Evolutionary conservation across 2,888 invertebrate genomes (phyloP), one percentile per base, ranked within the genome.

Genomic region (Synanthedon tipuliformis): DNA sequence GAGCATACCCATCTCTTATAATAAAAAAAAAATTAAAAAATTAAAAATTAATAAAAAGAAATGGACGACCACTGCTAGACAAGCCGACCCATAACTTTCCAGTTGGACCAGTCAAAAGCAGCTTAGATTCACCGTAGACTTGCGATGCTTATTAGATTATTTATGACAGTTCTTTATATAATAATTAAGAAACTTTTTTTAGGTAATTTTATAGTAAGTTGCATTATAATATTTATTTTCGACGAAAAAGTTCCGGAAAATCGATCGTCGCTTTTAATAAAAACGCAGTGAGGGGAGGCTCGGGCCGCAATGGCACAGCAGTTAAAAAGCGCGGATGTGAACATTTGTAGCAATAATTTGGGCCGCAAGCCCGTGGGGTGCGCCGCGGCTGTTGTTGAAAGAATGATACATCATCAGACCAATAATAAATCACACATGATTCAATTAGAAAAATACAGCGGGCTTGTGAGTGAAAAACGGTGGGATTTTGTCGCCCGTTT

Each of bases 341-440:
- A 78, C 81, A 83, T 85, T 86, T 81, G 83, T 79, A 79, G 81
- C 80, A 80, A 84, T 83, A 84, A 86, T 83, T 79, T 69, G 80
- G 72, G 69, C 83, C 81, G 65, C 81, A 81, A 81, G 73, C 75
- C 71, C 69, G 68, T 76, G 75, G 83, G 84, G 83, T 76, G 80
- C 70, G 81, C 75, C 81, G 61, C 85, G 83, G 83, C 78, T 86
- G 86, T 71, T 74, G 78, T 73, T 86, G 86, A 86, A 84, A 86
- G 85, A 85, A 86, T 86, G 85, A 87, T 86, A 81, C 87, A 87
- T 87, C 87, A 87, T 86, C 87, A 85, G 68, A 79, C 83, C 85
- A 82, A 84, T 84, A 82, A 86, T 87, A 87, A 87, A 87, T 87
- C 86, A 87, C 84, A 81, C 71, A 80, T 81, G 85, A 84, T 86